Percentiles rank a stretch among this genome's conserved stretches.
phyloP scores from a whole-genome alignment of 2,888 invertebrate species.

The Lasioglossum vierecki region DNA sequence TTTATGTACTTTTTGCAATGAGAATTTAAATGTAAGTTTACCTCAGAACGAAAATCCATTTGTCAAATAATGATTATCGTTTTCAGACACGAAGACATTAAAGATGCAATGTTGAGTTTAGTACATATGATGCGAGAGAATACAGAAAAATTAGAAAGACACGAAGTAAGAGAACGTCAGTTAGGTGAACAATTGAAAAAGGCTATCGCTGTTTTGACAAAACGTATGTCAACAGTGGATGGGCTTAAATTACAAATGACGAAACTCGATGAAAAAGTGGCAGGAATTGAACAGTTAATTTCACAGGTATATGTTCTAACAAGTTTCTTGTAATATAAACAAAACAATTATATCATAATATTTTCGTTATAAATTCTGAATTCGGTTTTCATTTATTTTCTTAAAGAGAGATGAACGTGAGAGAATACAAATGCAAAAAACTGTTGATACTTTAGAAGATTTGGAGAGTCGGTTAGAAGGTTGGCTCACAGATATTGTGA shows the following conservation, averaged over 20 bases:
- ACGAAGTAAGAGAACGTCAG: slow-evolving; percentile 92
- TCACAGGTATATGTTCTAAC: slow-evolving; percentile 86
- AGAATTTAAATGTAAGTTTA: background rate
- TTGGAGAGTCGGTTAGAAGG: slow-evolving; percentile 84
- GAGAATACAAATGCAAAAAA: slow-evolving; percentile 87
- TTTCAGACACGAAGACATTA: slow-evolving; percentile 85
- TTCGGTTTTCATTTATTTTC: background rate
- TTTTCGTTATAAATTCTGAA: background rate
- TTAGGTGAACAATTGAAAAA: slow-evolving; percentile 92
- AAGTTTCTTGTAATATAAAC: background rate
- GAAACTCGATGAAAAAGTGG: slow-evolving; percentile 90
- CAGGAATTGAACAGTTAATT: slow-evolving; percentile 91
- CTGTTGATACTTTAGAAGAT: slow-evolving; percentile 86
- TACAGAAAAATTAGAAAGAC: slow-evolving; percentile 93
- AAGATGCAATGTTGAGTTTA: slow-evolving; percentile 91
- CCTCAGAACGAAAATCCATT: background rate
- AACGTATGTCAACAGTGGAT: slow-evolving; percentile 85
- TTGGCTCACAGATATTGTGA: slow-evolving; percentile 83
- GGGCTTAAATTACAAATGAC: slow-evolving; percentile 90
- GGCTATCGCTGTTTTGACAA: slow-evolving; percentile 89
- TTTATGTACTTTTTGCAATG: slow-evolving; percentile 9
- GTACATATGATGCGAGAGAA: slow-evolving; percentile 92
- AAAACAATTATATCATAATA: background rate
- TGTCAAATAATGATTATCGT: background rate
- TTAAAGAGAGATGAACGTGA: slow-evolving; percentile 89